phyloP scores from a whole-genome alignment of 2,888 invertebrate genomes.

The Pandemis cinnamomeana region DNA sequence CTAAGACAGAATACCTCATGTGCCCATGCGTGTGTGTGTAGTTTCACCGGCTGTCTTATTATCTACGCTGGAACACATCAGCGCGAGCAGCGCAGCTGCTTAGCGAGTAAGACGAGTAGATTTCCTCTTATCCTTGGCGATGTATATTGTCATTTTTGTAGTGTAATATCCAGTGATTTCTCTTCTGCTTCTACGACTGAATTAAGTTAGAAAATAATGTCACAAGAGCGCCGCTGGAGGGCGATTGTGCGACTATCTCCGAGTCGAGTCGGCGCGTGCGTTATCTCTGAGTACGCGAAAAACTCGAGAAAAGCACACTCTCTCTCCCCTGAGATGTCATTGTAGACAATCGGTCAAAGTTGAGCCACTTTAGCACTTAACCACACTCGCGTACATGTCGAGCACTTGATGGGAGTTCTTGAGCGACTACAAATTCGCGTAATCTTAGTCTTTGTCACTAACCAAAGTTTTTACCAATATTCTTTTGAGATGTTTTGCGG shows the following conservation, averaged over 20 bases:
- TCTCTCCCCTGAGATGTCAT: slow-evolving; percentile 9
- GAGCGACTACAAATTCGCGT: slow-evolving; percentile 16
- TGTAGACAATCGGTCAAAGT: slow-evolving; percentile 36
- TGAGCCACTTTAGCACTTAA: slow-evolving; percentile 35
- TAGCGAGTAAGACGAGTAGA: no score
- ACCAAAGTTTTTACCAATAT: background rate
- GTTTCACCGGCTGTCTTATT: no score
- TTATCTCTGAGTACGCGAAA: slow-evolving; percentile 20
- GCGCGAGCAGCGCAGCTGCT: no score
- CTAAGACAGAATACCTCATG: no score
- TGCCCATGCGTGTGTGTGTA: no score
- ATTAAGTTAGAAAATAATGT: slow-evolving; percentile 30
- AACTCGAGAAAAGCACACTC: slow-evolving; percentile 14
- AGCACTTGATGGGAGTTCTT: slow-evolving; percentile 3
- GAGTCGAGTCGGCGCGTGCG: slow-evolving; percentile 14
- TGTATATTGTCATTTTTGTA: no score
- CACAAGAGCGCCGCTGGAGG: slow-evolving; percentile 17
- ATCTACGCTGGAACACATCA: no score
- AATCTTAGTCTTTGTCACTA: slow-evolving; percentile 2
- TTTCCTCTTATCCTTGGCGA: no score
- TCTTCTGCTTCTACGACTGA: background rate
- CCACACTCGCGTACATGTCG: slow-evolving; percentile 5
- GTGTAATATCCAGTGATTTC: background rate
- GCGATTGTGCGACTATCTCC: slow-evolving; percentile 20
- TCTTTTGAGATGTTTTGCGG: background rate